Evolutionary conservation across 2,888 invertebrate genomes (phyloP), one percentile per base, ranked within the genome.

Genomic region (Bellardia bayeri): DNA sequence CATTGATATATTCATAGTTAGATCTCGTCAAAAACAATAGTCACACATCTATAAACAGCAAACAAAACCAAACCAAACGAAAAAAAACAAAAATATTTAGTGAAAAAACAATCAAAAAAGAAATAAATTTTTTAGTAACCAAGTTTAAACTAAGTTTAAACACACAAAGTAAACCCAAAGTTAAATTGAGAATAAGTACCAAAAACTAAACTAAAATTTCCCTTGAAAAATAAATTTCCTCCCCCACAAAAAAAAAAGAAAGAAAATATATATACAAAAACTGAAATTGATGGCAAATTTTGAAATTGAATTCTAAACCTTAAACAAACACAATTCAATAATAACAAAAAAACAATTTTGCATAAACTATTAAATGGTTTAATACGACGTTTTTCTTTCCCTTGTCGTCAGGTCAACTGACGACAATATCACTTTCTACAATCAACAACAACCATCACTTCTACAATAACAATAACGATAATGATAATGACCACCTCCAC

Each of bases 401-500:
- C 90, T 94, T 94, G 94, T 94, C 94, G 94, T 94, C 94, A 94
- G 94, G 93, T 93, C 92, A 94, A 91, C 93, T 94, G 94, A 94
- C 94, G 94, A 93, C 94, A 93, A 92, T 92, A 91, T 90, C 93
- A 91, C 92, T 91, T 91, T 91, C 91, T 89, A 90, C 92, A 89
- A 91, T 89, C 85, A 74, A 85, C 82, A 81, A 89, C 90, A 76
- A 91, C 91, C 85, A 85, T 85, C 85, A 85, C 69, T 85, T 71
- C 75, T 91, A 91, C 91, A 90, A 90, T 90, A 89, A 89, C 89
- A 88, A 83, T 89, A 87, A 90, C 89, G 87, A 89, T 90, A 88
- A 90, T 45, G 13, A 45, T 45, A 13, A 90, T 84, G 88, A 89
- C 89, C 86, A 88, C 90, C 82, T 82, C 91, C 89, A 90, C 85